Evolutionary conservation across 2,888 invertebrate genomes (phyloP), one percentile per base, ranked within the genome.

Genomic region (Drosophila neotestacea): DNA sequence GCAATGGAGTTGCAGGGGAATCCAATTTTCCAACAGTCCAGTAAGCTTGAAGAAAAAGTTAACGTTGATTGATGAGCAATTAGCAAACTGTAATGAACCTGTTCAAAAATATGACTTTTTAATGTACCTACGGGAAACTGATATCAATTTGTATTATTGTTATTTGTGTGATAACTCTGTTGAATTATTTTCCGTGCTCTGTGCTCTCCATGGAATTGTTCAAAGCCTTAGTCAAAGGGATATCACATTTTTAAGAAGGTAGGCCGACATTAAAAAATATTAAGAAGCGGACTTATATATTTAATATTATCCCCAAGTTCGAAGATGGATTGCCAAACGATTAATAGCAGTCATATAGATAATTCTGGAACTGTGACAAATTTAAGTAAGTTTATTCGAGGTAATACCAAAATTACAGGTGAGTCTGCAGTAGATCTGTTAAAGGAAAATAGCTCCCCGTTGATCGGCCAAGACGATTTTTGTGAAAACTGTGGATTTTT

Each of bases 71-170:
- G 39, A 54, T 1, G 28, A n/a, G 1, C 11, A 9, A 55, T 32
- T 70, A 30, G 13, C 11, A 4, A 50, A n/a, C 0, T 41, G 44
- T 11, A 22, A 10, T 7, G 16, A 22, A 27, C 27, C 55, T 0
- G 4, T 48, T 6, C 30, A 39, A 28, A 73, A 70, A 4, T 60
- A 41, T 16, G 1, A 61, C 0, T 70, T 7, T 61, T 58, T 72
- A 16, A n/a, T 47, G 3, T 6, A 32, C 1, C 4, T 73, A 11
- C 16, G 55, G 0, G 38, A 38, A 6, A 22, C 22, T 2, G 46
- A 70, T 32, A 9, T 34, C 1, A 13, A 47, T 11, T 34, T 72
- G 4, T 67, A 63, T 46, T 42, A 64, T n/a, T 42, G 34, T 34
- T 77, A 67, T 27, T 27, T 70, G 30, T 52, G 38, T 28, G 13